Percentiles rank a stretch among this genome's conserved stretches.
Conservation (phyloP, 2,888 invertebrate genomes). For the Cephonodes hylas region DNA sequence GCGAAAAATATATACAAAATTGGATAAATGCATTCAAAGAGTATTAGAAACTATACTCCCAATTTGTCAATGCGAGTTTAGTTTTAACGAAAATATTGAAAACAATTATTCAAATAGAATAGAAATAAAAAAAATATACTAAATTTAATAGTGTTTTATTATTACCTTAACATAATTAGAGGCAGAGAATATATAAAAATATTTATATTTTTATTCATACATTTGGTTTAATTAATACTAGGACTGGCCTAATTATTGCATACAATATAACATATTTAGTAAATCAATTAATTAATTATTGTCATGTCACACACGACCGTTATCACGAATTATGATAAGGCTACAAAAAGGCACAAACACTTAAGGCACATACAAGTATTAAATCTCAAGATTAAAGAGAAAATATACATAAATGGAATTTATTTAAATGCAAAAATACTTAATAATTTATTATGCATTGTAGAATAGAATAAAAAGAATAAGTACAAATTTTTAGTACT, state of each 20-base stretch:
- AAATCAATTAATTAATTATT: slow-evolving; percentile 15
- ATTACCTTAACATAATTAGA: not conserved
- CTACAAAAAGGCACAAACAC: slow-evolving; percentile 31
- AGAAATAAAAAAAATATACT: slow-evolving; percentile 26
- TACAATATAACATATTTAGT: not conserved
- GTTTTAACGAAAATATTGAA: not conserved
- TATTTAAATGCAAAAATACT: not conserved
- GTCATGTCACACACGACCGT: slow-evolving; percentile 49
- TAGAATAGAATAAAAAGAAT: no score
- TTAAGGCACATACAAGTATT: slow-evolving; percentile 42
- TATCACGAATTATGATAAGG: slow-evolving; percentile 19
- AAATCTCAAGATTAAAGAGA: slow-evolving; percentile 8
- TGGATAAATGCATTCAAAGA: slow-evolving; percentile 63
- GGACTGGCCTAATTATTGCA: slow-evolving; percentile 13
- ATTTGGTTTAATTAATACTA: slow-evolving; percentile 22
- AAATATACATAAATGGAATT: slow-evolving; percentile 1
- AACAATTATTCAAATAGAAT: slow-evolving; percentile 20
- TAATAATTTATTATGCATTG: not conserved
- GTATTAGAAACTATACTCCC: slow-evolving; percentile 67
- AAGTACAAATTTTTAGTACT: not conserved
- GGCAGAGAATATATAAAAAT: slow-evolving; percentile 17
- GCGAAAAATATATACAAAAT: slow-evolving; percentile 18
- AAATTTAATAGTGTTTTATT: slow-evolving; percentile 31
- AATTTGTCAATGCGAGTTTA: slow-evolving; percentile 59
- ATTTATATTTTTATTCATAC: slow-evolving; percentile 27